Evolutionary conservation across 2,888 invertebrate species (phyloP).

Genomic region (Lottia gigantea): DNA sequence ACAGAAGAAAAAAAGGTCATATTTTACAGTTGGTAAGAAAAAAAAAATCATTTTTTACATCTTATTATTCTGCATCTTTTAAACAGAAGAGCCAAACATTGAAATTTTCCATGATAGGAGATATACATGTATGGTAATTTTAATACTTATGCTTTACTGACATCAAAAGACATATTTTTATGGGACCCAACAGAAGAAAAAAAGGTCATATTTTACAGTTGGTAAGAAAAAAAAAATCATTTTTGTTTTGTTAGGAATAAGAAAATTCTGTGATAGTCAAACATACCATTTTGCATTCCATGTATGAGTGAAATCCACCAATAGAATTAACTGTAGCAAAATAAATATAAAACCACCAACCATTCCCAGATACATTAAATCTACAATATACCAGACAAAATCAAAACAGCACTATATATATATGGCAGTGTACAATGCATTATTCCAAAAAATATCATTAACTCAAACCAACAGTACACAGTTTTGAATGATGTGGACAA

Average conservation of each 20-base stretch:
- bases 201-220: too few relatives aligned
- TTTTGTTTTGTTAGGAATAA: neutral
- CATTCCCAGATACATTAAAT: constrained; percentile 70
- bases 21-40: too few relatives aligned
- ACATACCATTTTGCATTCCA: constrained; percentile 69
- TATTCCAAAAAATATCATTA: neutral
- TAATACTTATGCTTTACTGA: too few relatives aligned
- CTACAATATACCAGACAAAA: constrained; percentile 45
- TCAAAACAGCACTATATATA: neutral
- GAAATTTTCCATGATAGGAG: too few relatives aligned
- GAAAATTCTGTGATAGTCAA: neutral
- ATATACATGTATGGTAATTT: too few relatives aligned
- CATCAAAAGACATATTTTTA: too few relatives aligned
- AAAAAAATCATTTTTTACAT: neutral
- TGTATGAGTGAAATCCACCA: constrained; percentile 70
- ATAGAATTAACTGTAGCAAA: constrained; percentile 67
- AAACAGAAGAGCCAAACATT: neutral
- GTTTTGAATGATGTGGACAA: neutral
- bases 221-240: neutral
- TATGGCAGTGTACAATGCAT: neutral
- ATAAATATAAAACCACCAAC: constrained; percentile 68
- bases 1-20: too few relatives aligned
- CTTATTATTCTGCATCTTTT: neutral
- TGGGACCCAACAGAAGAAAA: too few relatives aligned
- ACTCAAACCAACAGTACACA: neutral